phyloP scores from a whole-genome alignment of 2,888 invertebrate species.

The Neelides folsomi region DNA sequence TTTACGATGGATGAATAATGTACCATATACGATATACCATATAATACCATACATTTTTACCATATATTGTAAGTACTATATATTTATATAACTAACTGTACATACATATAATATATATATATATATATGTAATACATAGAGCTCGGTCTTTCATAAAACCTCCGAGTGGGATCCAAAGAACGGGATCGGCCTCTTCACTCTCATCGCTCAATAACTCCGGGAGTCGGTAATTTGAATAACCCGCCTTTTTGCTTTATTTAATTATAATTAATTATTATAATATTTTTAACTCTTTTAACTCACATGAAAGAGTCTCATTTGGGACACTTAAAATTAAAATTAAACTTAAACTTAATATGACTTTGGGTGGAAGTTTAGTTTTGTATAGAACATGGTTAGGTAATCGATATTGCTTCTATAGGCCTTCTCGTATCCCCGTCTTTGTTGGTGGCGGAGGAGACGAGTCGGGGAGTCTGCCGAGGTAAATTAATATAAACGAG shows the following conservation, averaged over 20 bases:
- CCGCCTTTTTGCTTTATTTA: background rate
- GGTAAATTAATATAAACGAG: background rate
- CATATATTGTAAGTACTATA: too few relatives aligned
- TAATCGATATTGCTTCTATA: slow-evolving; percentile 1
- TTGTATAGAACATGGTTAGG: background rate
- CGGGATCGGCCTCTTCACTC: slow-evolving; percentile 29
- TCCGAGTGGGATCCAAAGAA: slow-evolving; percentile 27
- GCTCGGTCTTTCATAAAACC: slow-evolving; percentile 31
- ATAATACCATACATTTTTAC: too few relatives aligned
- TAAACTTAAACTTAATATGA: too few relatives aligned
- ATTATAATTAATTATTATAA: background rate
- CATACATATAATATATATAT: too few relatives aligned
- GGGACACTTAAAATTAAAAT: background rate
- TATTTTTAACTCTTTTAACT: too few relatives aligned
- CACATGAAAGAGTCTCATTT: too few relatives aligned
- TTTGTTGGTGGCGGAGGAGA: slow-evolving; percentile 27
- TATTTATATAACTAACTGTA: too few relatives aligned
- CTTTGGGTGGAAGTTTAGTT: too few relatives aligned
- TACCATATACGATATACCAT: too few relatives aligned
- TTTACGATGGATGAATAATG: too few relatives aligned
- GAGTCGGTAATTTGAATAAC: slow-evolving; percentile 15
- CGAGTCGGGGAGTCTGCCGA: too few relatives aligned
- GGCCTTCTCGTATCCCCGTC: slow-evolving; percentile 29
- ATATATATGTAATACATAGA: slow-evolving; percentile 18
- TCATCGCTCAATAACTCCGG: slow-evolving; percentile 25